A percentile compares a stretch with the other conserved stretches of the same genome.
These are phyloP conservation scores for Danionella dracula DNA, from an alignment of 2,797 vertebrate species.

Conservation along the genomic window DNA sequence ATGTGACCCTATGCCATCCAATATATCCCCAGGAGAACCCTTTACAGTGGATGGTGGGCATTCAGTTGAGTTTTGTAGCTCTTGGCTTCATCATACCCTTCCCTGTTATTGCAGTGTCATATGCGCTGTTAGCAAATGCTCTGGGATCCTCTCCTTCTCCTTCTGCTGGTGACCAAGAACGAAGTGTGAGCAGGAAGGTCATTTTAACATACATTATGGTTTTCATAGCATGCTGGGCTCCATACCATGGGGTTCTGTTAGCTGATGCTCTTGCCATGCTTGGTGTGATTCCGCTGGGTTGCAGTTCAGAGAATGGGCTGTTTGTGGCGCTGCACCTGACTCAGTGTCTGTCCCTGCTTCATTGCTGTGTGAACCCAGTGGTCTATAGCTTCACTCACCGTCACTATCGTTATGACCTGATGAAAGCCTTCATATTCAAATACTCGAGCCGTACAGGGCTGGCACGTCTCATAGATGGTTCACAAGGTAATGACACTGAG, in stretches of 20 bases:
- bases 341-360: slow-evolving; percentile 89
- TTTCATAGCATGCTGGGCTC: slow-evolving; percentile 92
- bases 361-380: slow-evolving; percentile 94
- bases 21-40: slow-evolving; percentile 83
- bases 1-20: slow-evolving; percentile 78
- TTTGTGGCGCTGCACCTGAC: slow-evolving; percentile 85
- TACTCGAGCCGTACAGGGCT: slow-evolving; percentile 91
- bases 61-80: slow-evolving; percentile 86
- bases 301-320: slow-evolving; percentile 82
- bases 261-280: slow-evolving; percentile 82
- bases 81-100: slow-evolving; percentile 91
- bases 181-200: slow-evolving; percentile 79
- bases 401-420: slow-evolving; percentile 94
- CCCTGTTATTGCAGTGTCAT: slow-evolving; percentile 84
- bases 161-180: slow-evolving; percentile 73
- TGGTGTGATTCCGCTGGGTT: slow-evolving; percentile 80
- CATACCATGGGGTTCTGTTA: slow-evolving; percentile 82
- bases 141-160: slow-evolving; percentile 68
- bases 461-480: slow-evolving; percentile 83
- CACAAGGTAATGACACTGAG: slow-evolving; percentile 81
- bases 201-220: slow-evolving; percentile 90
- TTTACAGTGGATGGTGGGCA: slow-evolving; percentile 86
- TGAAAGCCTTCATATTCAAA: slow-evolving; percentile 98
- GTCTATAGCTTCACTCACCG: slow-evolving; percentile 94
- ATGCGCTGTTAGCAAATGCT: slow-evolving; percentile 77